Evolutionary conservation across 1,140 invertebrate species (phyloP).

Genomic region (Glossosoma conforme): DNA sequence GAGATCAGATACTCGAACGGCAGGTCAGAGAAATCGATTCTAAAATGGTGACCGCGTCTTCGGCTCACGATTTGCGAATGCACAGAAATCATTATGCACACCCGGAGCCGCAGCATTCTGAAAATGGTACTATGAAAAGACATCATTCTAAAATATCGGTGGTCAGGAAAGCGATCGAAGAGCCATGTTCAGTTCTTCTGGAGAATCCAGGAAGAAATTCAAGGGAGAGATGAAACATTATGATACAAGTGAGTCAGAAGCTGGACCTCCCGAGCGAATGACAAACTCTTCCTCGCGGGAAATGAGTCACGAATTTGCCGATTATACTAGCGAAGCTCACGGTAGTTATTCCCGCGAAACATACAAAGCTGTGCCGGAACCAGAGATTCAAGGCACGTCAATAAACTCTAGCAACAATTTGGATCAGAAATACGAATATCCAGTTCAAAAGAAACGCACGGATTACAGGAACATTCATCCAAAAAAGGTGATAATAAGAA

Average conservation of each 20-base stretch:
- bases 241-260: neutral
- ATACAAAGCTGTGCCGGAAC: neutral
- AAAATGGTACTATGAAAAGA: neutral
- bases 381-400: too few relatives aligned
- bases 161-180: neutral
- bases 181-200: neutral
- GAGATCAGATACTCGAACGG: slow-evolving; percentile 50
- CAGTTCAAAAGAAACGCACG: slow-evolving; percentile 6
- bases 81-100: neutral
- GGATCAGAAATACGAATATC: neutral
- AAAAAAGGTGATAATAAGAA: slow-evolving; percentile 25
- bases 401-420: neutral
- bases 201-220: slow-evolving; percentile 16
- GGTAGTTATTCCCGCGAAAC: neutral
- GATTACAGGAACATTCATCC: slow-evolving; percentile 30
- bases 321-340: neutral
- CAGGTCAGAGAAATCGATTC: slow-evolving; percentile 40
- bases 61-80: neutral
- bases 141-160: neutral
- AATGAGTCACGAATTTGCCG: too few relatives aligned
- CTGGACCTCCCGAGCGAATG: neutral
- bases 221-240: slow-evolving; percentile 21
- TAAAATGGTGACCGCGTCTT: neutral
- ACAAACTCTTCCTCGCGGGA: neutral
- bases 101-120: neutral